Evolutionary conservation across 2,797 vertebrate species (phyloP).

Genomic region (Tinamus major): DNA sequence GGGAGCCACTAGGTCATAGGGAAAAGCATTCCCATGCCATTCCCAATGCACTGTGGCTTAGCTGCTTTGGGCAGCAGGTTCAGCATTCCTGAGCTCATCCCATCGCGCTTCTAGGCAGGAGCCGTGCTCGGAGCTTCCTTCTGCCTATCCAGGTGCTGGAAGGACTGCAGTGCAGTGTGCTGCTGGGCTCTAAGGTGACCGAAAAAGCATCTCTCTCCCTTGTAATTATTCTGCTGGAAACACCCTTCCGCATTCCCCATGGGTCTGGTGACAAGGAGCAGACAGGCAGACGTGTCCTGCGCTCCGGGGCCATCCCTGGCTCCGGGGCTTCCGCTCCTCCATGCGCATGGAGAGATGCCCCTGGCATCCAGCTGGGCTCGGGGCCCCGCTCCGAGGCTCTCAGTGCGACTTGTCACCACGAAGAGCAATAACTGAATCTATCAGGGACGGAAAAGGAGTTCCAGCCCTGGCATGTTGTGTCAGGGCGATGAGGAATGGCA

Average conservation of each 20-base stretch:
- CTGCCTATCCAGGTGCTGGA: neutral
- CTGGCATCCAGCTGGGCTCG: no score
- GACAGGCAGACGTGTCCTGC: neutral
- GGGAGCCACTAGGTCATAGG: neutral
- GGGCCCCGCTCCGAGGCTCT: neutral
- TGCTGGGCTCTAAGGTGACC: neutral
- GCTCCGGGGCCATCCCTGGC: no score
- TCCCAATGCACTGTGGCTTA: no score
- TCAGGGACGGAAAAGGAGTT: neutral
- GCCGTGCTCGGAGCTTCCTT: neutral
- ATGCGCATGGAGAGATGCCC: no score
- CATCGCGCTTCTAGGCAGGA: neutral
- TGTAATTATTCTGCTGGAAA: neutral
- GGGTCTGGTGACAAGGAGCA: neutral
- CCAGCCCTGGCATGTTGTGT: accelerated
- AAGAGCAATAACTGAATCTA: accelerated
- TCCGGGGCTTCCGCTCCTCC: neutral
- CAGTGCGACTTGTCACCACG: accelerated
- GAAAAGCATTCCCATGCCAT: neutral
- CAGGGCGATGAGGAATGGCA: accelerated
- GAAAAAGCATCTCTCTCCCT: neutral
- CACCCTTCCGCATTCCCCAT: neutral
- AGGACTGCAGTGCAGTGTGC: neutral
- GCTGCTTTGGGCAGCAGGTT: neutral
- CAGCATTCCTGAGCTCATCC: neutral